phyloP scores from a whole-genome alignment of 2,888 invertebrate genomes.

The Drosophila quasianomalipes region DNA sequence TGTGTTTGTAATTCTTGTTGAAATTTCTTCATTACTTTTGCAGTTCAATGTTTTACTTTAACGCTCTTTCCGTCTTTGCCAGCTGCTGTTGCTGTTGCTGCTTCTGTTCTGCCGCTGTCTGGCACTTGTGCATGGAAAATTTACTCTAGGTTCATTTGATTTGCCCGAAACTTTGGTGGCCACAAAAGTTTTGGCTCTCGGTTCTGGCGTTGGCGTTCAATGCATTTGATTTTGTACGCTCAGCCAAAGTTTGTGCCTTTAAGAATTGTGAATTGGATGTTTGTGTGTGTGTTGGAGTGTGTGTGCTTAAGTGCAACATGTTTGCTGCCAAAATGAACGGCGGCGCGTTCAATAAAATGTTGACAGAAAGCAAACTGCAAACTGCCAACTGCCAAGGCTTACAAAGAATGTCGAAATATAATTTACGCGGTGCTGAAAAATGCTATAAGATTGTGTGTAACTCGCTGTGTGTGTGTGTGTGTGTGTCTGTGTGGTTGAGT shows the following conservation, averaged over 20 bases:
- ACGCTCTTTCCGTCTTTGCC: constrained; percentile 43
- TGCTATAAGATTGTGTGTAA: constrained; percentile 12
- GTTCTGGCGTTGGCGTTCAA: constrained; percentile 61
- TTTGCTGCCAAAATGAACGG: constrained; percentile 63
- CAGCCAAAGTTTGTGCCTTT: constrained; percentile 57
- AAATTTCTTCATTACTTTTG: constrained; percentile 78
- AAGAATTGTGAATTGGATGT: constrained; percentile 53
- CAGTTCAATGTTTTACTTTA: constrained; percentile 80
- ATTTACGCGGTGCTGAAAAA: constrained; percentile 64
- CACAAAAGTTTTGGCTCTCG: constrained; percentile 71
- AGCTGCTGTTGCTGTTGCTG: constrained; percentile 16
- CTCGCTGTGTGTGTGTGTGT: constrained; percentile 10
- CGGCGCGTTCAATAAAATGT: constrained; percentile 71
- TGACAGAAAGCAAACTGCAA: constrained; percentile 76
- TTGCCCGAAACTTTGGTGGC: constrained; percentile 78
- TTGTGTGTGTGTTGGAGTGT: constrained; percentile 9
- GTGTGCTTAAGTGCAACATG: constrained; percentile 75
- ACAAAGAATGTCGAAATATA: constrained; percentile 74
- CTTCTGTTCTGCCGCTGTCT: constrained; percentile 13
- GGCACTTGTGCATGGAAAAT: constrained; percentile 72
- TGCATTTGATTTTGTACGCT: constrained; percentile 75
- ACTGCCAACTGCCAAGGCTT: constrained; percentile 66
- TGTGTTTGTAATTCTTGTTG: constrained; percentile 71
- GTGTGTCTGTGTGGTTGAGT: constrained; percentile 28
- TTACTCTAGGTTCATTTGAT: constrained; percentile 78